Evolutionary conservation across 2,888 invertebrate genomes (phyloP), one percentile per base, ranked within the genome.

Genomic region (Drosophila putrida): DNA sequence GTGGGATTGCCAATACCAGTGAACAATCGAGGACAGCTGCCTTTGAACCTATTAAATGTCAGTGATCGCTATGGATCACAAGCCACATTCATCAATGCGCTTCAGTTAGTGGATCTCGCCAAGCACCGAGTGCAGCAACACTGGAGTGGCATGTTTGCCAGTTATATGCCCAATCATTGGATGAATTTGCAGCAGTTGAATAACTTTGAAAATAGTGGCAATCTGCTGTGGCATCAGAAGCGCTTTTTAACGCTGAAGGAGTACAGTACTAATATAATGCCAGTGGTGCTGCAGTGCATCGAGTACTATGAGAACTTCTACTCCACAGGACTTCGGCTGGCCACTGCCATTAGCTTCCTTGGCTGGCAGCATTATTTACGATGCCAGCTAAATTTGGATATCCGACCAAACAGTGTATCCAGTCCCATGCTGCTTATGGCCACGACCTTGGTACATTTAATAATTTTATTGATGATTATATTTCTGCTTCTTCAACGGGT

Each of bases 301-400:
- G 93, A 94, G 43, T 97, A 97, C 91, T 98, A 97, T 88, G 96
- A 97, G 79, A 95, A 95, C 69, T 98, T 98, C 92, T 97, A 97
- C 90, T 95, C 97, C 87, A 93, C 93, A 57, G 93, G 95, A 0
- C 93, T 97, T 78, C 93, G 96, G 66, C 81, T 94, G 46, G 94
- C 95, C 80, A 94, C 95, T 38, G 94, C 95, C 0, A 79, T 95
- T 28, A 94, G 95, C 8, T 96, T 95, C 92, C 63, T 96, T 43
- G 95, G 95, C 5, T 97, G 97, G 96, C 95, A 96, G 73, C 88
- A 93, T 49, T 93, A 94, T 82, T 93, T 96, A 49, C 68, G 88
- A 3, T 78, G 81, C 10, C 63, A 80, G 5, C 28, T 88, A 8
- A 3, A 20, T 9, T 9, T 25, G 13, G 9, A 25, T 25, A 11